These are phyloP conservation scores for Morpho achilles DNA, from an alignment of 2,888 invertebrate genomes.

Conservation along the genomic window DNA sequence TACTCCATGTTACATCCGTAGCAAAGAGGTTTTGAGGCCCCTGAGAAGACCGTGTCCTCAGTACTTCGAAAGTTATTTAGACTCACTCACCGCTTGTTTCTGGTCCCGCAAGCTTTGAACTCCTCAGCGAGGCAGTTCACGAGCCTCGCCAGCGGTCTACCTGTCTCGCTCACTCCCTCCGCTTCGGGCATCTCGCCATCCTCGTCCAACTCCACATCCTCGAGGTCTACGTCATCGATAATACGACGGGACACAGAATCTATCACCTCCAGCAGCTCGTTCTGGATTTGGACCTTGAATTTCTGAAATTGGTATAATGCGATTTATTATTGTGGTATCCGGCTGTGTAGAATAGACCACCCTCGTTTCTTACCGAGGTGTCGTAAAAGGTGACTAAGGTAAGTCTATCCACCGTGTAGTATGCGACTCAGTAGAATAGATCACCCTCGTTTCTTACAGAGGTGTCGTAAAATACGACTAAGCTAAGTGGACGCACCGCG, in stretches of 20 bases:
- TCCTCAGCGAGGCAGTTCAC: conserved; percentile 57
- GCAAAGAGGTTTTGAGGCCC: too few relatives aligned
- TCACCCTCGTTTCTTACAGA: too few relatives aligned
- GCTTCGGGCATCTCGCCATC: conserved; percentile 39
- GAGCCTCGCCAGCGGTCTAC: conserved; percentile 56
- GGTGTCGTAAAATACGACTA: too few relatives aligned
- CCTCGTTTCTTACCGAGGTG: too few relatives aligned
- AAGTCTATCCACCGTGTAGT: too few relatives aligned
- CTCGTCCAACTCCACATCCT: conserved; percentile 48
- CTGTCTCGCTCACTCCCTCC: conserved; percentile 52
- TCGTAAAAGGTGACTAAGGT: too few relatives aligned
- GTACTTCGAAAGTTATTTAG: background rate
- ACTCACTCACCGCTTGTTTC: conserved; percentile 54
- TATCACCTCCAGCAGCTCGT: conserved; percentile 88
- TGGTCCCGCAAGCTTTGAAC: conserved; percentile 57
- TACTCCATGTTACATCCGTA: too few relatives aligned
- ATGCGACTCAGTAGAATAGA: too few relatives aligned
- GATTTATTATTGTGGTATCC: too few relatives aligned
- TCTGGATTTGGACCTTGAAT: conserved; percentile 90
- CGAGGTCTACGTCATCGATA: conserved; percentile 76
- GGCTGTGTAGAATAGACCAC: too few relatives aligned
- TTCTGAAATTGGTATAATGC: conserved; percentile 65
- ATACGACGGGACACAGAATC: conserved; percentile 89
- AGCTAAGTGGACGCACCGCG: too few relatives aligned
- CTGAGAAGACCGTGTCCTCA: too few relatives aligned